Conservation (phyloP, 1,140 invertebrate species). For the Varroa destructor region DNA sequence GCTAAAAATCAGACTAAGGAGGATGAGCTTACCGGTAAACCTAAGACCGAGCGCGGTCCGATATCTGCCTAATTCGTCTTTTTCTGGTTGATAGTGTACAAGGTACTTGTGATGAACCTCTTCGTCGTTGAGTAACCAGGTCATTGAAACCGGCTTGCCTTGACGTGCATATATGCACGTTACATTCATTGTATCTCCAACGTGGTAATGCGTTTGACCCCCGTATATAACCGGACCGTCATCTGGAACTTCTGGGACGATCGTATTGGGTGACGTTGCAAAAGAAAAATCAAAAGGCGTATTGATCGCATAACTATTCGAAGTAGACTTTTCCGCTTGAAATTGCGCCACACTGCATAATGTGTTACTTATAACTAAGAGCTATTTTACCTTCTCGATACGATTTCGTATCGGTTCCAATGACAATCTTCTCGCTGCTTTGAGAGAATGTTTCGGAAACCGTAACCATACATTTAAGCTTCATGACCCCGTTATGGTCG, state of each 20-base stretch:
- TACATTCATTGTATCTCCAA: conserved; percentile 60
- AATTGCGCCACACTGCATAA: too few relatives aligned
- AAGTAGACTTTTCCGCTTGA: too few relatives aligned
- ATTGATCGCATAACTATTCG: too few relatives aligned
- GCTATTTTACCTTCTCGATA: not conserved
- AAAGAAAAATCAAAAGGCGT: too few relatives aligned
- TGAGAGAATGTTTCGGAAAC: conserved; percentile 35
- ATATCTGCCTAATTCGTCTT: not conserved
- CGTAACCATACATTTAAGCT: conserved; percentile 34
- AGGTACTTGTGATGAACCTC: not conserved
- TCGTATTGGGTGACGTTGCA: too few relatives aligned
- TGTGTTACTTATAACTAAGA: too few relatives aligned
- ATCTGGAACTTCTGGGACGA: conserved; percentile 52
- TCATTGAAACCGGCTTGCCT: conserved; percentile 10
- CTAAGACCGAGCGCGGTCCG: conserved; percentile 13
- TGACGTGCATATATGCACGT: conserved; percentile 50
- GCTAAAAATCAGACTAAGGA: too few relatives aligned
- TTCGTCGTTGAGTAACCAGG: conserved; percentile 17
- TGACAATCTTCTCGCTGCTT: conserved; percentile 36
- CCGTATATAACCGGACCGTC: conserved; percentile 64
- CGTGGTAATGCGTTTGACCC: conserved; percentile 59
- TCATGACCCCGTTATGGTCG: conserved; percentile 33
- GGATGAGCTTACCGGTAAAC: conserved; percentile 5
- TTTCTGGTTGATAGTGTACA: conserved; percentile 10
- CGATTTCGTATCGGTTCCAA: conserved; percentile 29